A percentile compares a stretch with the other conserved stretches of the same genome.
Conservation (phyloP, 2,797 vertebrate species). For the Telmatherina bonti region DNA sequence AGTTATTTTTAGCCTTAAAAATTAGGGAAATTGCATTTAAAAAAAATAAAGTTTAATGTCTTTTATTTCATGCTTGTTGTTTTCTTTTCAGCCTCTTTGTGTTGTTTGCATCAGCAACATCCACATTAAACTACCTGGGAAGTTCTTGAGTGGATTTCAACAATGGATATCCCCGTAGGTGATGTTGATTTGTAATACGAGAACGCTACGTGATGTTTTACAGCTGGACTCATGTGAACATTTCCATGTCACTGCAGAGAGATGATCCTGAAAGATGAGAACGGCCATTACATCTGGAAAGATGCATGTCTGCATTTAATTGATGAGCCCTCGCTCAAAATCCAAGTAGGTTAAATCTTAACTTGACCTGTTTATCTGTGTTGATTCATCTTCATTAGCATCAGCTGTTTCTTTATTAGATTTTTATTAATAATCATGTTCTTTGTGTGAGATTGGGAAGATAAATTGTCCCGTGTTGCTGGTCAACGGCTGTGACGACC, state of each 20-base stretch:
- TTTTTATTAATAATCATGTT: neutral
- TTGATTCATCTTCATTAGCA: neutral
- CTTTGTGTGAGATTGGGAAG: constrained; percentile 63
- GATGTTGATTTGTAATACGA: neutral
- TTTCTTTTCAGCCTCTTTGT: constrained; percentile 73
- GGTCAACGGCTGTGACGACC: constrained; percentile 78
- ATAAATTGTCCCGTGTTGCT: constrained; percentile 79
- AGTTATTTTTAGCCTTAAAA: too few species aligned
- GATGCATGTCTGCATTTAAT: constrained; percentile 43
- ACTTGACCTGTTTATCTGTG: neutral
- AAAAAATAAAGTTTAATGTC: too few species aligned
- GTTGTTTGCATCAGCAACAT: constrained; percentile 73
- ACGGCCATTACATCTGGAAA: constrained; percentile 65
- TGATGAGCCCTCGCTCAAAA: constrained; percentile 28
- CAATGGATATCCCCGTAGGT: constrained; percentile 20
- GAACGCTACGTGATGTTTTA: neutral
- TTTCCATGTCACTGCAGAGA: constrained; percentile 45
- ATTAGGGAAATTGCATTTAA: too few species aligned
- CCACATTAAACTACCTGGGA: constrained; percentile 5
- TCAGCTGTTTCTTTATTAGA: neutral
- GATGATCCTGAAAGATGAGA: constrained; percentile 42
- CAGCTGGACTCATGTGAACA: neutral
- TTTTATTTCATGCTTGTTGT: too few species aligned
- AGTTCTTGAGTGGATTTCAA: accelerated
- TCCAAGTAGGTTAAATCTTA: constrained; percentile 31